These are phyloP conservation scores for Sapajus apella DNA, from an alignment of 2,113 vertebrate species.

Conservation along the genomic window DNA sequence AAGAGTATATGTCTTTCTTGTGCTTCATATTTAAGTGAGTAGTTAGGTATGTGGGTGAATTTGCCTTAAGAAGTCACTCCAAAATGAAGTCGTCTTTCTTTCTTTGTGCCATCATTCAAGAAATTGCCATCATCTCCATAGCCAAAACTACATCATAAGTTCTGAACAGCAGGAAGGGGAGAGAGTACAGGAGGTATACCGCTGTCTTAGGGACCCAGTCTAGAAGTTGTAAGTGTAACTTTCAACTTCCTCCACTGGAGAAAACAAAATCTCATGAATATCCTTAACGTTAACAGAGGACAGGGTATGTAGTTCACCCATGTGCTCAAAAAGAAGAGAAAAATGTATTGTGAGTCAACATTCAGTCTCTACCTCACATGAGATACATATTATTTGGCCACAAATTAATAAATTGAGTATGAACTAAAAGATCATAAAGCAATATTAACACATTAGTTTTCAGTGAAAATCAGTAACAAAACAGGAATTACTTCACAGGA, in stretches of 20 bases:
- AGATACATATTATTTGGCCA: background rate
- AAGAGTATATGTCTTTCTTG: background rate
- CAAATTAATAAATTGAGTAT: background rate
- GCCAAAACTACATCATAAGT: background rate
- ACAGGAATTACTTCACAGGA: background rate
- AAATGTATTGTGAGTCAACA: background rate
- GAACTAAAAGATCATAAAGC: background rate
- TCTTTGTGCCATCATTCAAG: background rate
- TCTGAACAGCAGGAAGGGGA: background rate
- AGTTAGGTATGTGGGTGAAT: background rate
- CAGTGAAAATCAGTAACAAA: background rate
- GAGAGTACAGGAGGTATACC: rapidly evolving
- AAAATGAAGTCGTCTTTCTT: background rate
- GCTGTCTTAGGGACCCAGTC: background rate
- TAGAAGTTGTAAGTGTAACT: background rate
- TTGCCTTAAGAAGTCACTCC: background rate
- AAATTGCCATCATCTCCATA: background rate
- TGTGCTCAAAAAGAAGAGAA: background rate
- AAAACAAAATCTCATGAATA: background rate
- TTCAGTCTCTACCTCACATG: background rate
- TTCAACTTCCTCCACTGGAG: background rate
- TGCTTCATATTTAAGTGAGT: background rate
- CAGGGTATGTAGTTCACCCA: background rate
- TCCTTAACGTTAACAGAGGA: background rate
- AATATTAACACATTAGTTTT: background rate